Percentiles rank a stretch among this genome's conserved stretches.
Conservation (phyloP, 2,888 invertebrate genomes). For the Aspidiotus destructor region DNA sequence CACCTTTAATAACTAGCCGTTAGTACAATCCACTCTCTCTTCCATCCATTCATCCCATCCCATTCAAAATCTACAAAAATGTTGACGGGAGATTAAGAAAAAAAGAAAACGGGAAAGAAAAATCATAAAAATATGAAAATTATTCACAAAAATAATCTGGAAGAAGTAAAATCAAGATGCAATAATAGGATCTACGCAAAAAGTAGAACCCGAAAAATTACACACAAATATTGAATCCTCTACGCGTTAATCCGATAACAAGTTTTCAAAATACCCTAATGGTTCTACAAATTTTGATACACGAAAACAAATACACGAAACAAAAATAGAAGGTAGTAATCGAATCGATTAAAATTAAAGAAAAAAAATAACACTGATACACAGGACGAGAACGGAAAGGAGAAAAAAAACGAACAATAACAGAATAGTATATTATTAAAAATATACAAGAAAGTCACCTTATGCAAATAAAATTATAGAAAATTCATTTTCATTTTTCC, state of each 20-base stretch:
- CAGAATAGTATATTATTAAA: background rate
- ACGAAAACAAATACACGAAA: background rate
- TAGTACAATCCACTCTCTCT: too few species aligned
- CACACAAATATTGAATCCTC: background rate
- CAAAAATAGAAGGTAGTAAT: background rate
- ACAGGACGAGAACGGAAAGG: background rate
- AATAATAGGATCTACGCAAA: background rate
- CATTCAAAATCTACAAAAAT: background rate
- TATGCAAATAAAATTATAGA: background rate
- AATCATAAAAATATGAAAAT: background rate
- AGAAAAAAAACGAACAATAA: background rate
- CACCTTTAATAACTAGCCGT: too few species aligned
- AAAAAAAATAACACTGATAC: too few species aligned
- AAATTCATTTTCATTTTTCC: background rate
- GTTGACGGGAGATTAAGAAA: background rate
- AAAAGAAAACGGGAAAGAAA: background rate
- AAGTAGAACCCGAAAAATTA: background rate
- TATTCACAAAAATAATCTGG: background rate
- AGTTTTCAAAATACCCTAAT: too few species aligned
- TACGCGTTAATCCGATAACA: too few species aligned
- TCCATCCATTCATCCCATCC: too few species aligned
- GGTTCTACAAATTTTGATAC: background rate
- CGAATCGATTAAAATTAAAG: background rate
- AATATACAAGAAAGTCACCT: background rate
- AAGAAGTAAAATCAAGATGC: background rate